phyloP scores from a whole-genome alignment of 2,113 vertebrate genomes.

The Vireo altiloquus region DNA sequence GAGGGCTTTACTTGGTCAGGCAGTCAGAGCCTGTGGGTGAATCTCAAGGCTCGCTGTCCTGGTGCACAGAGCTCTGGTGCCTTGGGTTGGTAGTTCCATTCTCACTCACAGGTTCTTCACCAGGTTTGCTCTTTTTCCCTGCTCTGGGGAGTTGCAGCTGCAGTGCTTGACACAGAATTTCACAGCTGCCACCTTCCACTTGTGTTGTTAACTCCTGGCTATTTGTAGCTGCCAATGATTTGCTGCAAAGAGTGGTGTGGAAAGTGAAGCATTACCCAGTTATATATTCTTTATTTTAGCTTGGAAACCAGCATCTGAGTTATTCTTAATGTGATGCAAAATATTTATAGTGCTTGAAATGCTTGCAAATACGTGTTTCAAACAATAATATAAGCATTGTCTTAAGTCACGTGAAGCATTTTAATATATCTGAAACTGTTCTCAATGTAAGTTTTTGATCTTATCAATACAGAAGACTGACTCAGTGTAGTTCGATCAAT shows the following conservation, averaged over 20 bases:
- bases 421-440: not conserved
- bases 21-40: not conserved
- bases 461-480: not conserved
- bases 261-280: not conserved
- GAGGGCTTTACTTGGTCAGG: not conserved
- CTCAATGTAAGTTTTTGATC: not conserved
- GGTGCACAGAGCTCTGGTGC: not conserved
- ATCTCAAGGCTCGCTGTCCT: not conserved
- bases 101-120: fast-evolving
- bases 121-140: not conserved
- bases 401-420: not conserved
- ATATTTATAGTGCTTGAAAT: conserved; percentile 18
- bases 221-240: not conserved
- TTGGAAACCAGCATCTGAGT: conserved; percentile 13
- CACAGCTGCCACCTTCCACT: not conserved
- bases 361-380: not conserved
- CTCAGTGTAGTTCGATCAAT: not conserved
- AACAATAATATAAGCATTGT: not conserved
- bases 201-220: not conserved
- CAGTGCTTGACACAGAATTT: not conserved
- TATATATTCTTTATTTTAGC: not conserved
- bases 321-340: not conserved
- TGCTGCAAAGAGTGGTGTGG: not conserved
- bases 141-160: not conserved
- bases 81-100: not conserved